Evolutionary conservation across 2,113 vertebrate species (phyloP).

Genomic region (Otus sunia): DNA sequence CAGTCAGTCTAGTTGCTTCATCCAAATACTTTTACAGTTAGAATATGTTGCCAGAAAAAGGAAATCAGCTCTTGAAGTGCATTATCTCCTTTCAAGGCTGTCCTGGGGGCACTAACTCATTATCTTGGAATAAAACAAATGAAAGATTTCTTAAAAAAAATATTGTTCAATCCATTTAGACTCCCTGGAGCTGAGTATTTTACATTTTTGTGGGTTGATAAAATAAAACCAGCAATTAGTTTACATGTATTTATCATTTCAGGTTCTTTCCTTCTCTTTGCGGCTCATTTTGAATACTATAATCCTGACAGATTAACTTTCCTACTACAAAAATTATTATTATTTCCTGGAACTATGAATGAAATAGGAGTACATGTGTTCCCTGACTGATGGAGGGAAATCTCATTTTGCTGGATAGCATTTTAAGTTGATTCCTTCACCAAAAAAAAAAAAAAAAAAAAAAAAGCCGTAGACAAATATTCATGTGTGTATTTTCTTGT

Average conservation of each 20-base stretch:
- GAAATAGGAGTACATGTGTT: constrained; percentile 35
- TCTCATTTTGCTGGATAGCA: not conserved
- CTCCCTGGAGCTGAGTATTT: constrained; percentile 31
- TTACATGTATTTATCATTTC: constrained; percentile 35
- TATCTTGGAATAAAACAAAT: constrained; percentile 59
- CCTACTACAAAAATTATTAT: constrained; percentile 11
- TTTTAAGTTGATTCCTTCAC: not conserved
- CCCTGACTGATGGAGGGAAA: constrained; percentile 1
- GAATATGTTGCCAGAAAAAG: constrained; percentile 12
- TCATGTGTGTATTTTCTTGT: not conserved
- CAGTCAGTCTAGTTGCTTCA: constrained; percentile 19
- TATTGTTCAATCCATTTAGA: constrained; percentile 47
- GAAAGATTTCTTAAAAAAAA: constrained; percentile 43
- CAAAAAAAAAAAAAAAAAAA: not conserved
- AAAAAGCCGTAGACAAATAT: not conserved
- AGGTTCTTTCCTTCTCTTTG: constrained; percentile 13
- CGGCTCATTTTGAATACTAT: constrained; percentile 15
- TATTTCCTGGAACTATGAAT: constrained; percentile 52
- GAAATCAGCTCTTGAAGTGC: constrained; percentile 20
- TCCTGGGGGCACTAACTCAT: constrained; percentile 40
- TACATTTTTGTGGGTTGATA: constrained; percentile 50
- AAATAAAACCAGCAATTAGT: constrained; percentile 40
- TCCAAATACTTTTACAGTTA: not conserved
- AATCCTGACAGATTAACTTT: constrained; percentile 42
- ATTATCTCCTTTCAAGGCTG: constrained; percentile 56